phyloP scores from a whole-genome alignment of 2,113 vertebrate genomes.

The Murina feae region DNA sequence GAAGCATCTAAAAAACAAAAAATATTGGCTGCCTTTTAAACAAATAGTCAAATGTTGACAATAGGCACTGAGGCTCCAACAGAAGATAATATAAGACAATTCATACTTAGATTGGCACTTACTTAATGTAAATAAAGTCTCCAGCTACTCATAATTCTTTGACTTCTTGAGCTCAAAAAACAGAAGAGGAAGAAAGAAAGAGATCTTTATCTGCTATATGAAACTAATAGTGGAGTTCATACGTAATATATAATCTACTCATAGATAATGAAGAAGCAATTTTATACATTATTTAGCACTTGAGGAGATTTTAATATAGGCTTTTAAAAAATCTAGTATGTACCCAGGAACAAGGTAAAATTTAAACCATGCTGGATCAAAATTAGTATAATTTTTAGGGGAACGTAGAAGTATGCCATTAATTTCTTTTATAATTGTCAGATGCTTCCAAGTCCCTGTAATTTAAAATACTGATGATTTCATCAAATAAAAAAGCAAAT shows the following conservation, averaged over 20 bases:
- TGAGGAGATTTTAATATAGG: not conserved
- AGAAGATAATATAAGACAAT: not conserved
- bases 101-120: not conserved
- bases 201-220: not conserved
- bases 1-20: not conserved
- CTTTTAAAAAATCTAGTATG: not conserved
- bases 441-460: constrained; percentile 7
- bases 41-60: not conserved
- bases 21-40: not conserved
- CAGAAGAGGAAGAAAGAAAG: not conserved
- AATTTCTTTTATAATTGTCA: not conserved
- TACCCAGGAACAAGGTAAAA: not conserved
- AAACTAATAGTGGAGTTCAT: not conserved
- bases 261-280: constrained; percentile 19
- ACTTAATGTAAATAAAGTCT: not conserved
- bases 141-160: not conserved
- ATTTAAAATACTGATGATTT: constrained; percentile 34
- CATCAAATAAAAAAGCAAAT: not conserved
- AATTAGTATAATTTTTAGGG: not conserved
- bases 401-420: not conserved
- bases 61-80: not conserved
- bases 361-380: not conserved
- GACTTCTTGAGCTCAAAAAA: not conserved
- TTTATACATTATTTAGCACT: constrained; percentile 34
- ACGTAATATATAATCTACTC: constrained; percentile 1